Evolutionary conservation across 2,888 invertebrate genomes (phyloP), one percentile per base, ranked within the genome.

Genomic region (Yponomeuta malinellus): DNA sequence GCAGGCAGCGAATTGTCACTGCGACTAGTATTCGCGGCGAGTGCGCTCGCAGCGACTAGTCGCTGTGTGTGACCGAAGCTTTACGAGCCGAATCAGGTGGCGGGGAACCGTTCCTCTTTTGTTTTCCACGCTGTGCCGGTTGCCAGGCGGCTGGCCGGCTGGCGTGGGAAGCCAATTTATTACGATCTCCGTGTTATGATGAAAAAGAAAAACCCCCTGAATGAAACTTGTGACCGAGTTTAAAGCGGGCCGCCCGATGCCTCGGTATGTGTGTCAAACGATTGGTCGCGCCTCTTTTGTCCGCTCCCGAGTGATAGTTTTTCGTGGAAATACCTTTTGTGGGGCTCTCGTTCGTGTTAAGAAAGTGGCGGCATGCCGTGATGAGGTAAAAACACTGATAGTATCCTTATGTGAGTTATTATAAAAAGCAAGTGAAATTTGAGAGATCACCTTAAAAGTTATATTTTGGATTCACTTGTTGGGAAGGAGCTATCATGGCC

Each of bases 151-250:
- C 77, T 15, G 77, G 77, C 71, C 74, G 74, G 74, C 73, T 76
- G 52, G 80, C 79, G 85, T 66, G 83, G 83, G 84, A 80, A 80
- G 75, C 75, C 77, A 52, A 83, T 83, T 81, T 84, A 84, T 85
- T 79, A 78, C 81, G 78, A 48, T 52, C n/a, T 67, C 29, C 64
- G 29, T 67, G 65, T 65, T 65, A 33, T 65, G 29, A 65, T 65
- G 12, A 33, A 52, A 68, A 68, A 68, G 52, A 37, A 68, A 52
- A 68, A 73, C 75, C 76, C 43, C 73, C 75, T 81, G 78, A 81
- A 78, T 82, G 79, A 78, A 79, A 74, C 74, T 59, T 73, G 76
- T 81, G 78, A 80, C 79, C 79, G 75, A 75, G 76, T 79, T 81
- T 67, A 12, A 43, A 67, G 31, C 67, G 67, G 12, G 67, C 33